Evolutionary conservation across 2,888 invertebrate genomes (phyloP), one percentile per base, ranked within the genome.

Genomic region (Teleogryllus oceanicus): DNA sequence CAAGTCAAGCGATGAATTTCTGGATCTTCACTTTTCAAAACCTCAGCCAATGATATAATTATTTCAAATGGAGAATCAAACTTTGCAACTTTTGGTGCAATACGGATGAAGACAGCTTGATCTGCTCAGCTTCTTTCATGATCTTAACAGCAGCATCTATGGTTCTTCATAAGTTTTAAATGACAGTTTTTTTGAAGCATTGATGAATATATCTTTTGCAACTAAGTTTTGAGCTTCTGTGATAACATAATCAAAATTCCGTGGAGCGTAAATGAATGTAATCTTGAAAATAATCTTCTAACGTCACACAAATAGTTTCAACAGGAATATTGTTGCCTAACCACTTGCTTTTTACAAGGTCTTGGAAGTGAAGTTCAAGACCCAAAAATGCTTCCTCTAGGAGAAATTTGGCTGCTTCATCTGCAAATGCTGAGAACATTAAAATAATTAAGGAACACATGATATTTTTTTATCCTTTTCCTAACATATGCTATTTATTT

Each of bases 341-440:
- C 99, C 99, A 99, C 84, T 95, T 94, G 1, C 91, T 87, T 0
- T 97, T 96, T 84, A 98, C 93, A 11, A 99, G 88, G 85, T 97
- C 96, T 83, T 94, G 94, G 84, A 98, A 95, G 85, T 97, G 96
- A 11, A 93, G 92, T 84, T 95, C 95, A 82, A 99, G 89, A 87
- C 99, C 99, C 77, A 97, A 89, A 85, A 97, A 96, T 0, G 98
- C 94, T 88, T 99, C 99, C 85, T 98, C 97, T 24, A 97, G 87
- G 21, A 98, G 88, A 87, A 94, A 95, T 80, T 89, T 89, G 0
- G 93, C 93, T 0, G 95, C 92, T 87, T 95, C 94, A 83, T 94
- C 92, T 79, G 89, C 82, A 96, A 88, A 21, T 84, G 82, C 84
- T 85, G 82, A 13, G 24, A n/a, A 18, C 74, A 74, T 74, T 74